Evolutionary conservation across 2,888 invertebrate genomes (phyloP).

Genomic region (Monochamus alternatus): DNA sequence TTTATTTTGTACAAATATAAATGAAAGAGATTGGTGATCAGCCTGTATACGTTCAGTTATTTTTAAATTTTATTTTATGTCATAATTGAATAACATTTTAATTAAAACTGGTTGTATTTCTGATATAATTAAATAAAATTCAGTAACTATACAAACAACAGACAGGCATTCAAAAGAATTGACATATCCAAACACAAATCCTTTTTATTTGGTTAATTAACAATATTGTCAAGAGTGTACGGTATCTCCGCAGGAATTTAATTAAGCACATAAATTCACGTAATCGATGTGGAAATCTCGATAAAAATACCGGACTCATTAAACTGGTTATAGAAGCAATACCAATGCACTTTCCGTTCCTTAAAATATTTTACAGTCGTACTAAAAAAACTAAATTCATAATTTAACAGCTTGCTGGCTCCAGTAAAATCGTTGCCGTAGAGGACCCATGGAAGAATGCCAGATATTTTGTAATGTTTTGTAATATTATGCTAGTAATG

Average conservation of each 20-base stretch:
- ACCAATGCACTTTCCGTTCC: conserved; percentile 11
- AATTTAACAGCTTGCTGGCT: not conserved
- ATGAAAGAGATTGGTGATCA: too few relatives aligned
- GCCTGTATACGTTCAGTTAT: too few relatives aligned
- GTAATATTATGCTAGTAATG: not conserved
- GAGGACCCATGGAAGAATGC: not conserved
- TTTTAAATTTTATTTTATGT: too few relatives aligned
- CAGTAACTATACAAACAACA: not conserved
- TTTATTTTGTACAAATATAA: too few relatives aligned
- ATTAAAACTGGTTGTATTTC: too few relatives aligned
- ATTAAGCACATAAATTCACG: conserved; percentile 45
- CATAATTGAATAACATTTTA: too few relatives aligned
- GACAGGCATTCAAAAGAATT: not conserved
- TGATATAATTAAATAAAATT: too few relatives aligned
- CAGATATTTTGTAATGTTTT: not conserved
- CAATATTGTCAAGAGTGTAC: conserved; percentile 38
- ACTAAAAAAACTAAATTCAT: not conserved
- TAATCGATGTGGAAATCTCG: conserved; percentile 49
- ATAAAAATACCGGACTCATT: conserved; percentile 39
- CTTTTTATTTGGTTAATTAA: conserved; percentile 38
- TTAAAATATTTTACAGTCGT: not conserved
- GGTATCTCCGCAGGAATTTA: conserved; percentile 47
- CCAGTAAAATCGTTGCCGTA: not conserved
- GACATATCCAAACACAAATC: conserved; percentile 12
- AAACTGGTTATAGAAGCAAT: conserved; percentile 34